A percentile compares a stretch with the other conserved stretches of the same genome.
Conservation (phyloP, 2,113 vertebrate genomes). For the Dermatemys mawii region DNA sequence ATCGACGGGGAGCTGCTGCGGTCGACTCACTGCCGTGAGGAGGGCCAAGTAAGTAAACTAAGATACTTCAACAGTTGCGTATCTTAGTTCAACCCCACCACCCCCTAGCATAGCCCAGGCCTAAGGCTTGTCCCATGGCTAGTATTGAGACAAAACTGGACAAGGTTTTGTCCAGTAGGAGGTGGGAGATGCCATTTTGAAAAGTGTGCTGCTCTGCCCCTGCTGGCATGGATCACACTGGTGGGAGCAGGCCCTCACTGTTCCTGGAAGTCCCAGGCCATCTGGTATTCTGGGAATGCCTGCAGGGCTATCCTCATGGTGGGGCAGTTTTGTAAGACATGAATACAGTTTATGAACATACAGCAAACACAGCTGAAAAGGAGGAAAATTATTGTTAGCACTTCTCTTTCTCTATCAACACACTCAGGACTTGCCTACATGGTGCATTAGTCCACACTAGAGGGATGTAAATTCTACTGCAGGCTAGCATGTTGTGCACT, state of each 20-base stretch:
- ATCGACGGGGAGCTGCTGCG: too few species aligned
- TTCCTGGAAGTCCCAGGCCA: neutral
- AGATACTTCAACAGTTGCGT: too few species aligned
- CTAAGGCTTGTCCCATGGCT: accelerated
- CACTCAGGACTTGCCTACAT: neutral
- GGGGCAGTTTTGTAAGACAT: accelerated
- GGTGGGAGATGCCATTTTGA: neutral
- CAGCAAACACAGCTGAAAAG: accelerated
- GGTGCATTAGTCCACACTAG: neutral
- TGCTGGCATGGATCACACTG: too few species aligned
- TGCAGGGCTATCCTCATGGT: neutral
- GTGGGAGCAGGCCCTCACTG: neutral
- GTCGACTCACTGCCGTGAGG: too few species aligned
- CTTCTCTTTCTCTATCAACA: accelerated
- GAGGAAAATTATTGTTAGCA: accelerated
- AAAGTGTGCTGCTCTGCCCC: too few species aligned
- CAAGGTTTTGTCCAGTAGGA: neutral
- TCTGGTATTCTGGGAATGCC: neutral
- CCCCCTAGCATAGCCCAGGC: too few species aligned
- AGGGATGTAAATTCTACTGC: neutral
- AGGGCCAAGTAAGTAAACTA: too few species aligned
- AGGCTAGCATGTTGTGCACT: neutral
- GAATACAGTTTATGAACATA: accelerated
- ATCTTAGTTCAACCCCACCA: too few species aligned
- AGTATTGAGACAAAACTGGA: neutral